Conservation (phyloP, 2,113 vertebrate genomes). For the Isichthys henryi region DNA sequence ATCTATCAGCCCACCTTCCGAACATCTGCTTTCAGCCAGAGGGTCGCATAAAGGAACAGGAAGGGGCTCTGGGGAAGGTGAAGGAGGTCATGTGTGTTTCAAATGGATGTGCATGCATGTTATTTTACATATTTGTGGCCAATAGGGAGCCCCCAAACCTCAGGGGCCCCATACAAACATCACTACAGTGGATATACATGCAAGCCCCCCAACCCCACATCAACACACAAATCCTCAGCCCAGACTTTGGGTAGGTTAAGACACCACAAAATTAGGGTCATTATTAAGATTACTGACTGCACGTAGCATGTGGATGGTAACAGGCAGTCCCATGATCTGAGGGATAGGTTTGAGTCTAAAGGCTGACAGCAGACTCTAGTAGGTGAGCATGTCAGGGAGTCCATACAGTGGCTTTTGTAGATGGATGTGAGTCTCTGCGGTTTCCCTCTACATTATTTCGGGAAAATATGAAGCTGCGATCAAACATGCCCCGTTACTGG, state of each 20-base stretch:
- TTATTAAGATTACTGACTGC: neutral
- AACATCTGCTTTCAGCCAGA: neutral
- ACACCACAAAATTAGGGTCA: neutral
- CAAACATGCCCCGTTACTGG: neutral
- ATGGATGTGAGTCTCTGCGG: neutral
- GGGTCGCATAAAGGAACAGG: neutral
- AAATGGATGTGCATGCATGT: neutral
- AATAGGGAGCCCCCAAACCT: neutral
- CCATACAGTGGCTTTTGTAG: neutral
- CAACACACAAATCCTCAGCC: neutral
- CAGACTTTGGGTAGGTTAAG: neutral
- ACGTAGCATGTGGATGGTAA: neutral
- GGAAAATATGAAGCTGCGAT: neutral
- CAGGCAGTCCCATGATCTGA: neutral
- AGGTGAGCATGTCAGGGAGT: neutral
- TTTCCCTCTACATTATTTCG: neutral
- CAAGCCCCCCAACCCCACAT: neutral
- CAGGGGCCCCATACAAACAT: neutral
- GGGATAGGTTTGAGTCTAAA: neutral
- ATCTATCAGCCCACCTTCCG: conserved; percentile 2
- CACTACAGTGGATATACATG: neutral
- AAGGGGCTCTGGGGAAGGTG: neutral
- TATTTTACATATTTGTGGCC: neutral
- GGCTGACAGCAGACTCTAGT: neutral
- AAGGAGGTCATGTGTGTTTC: neutral